These are phyloP conservation scores for Coluber constrictor DNA, from an alignment of 2,797 vertebrate genomes.

Conservation along the genomic window DNA sequence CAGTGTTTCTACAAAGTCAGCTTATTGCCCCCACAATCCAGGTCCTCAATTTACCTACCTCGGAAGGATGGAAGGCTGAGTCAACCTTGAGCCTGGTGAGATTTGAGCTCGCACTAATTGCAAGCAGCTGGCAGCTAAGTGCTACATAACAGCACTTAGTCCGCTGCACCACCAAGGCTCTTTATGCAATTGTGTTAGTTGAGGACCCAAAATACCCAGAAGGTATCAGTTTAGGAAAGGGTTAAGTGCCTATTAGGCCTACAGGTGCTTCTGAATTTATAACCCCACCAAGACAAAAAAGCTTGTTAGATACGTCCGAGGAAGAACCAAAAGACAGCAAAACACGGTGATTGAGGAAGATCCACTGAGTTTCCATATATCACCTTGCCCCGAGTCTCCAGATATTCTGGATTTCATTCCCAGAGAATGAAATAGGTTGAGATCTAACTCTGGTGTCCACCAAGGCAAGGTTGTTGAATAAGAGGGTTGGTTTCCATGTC, in stretches of 20 bases:
- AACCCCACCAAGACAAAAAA: neutral
- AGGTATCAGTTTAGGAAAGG: neutral
- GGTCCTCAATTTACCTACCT: too few relatives aligned
- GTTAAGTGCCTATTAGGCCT: neutral
- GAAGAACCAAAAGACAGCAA: neutral
- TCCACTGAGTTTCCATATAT: neutral
- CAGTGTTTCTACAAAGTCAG: too few relatives aligned
- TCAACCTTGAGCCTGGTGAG: too few relatives aligned
- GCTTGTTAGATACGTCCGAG: neutral
- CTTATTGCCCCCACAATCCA: too few relatives aligned
- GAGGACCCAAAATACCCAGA: neutral
- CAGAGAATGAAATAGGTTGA: neutral
- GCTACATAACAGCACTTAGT: too few relatives aligned
- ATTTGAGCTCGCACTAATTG: too few relatives aligned
- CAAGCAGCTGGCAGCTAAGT: too few relatives aligned
- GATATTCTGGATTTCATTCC: neutral
- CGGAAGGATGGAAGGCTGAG: too few relatives aligned
- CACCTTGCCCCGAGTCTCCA: neutral
- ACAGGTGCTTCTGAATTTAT: neutral
- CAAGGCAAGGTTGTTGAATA: neutral
- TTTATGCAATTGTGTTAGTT: neutral
- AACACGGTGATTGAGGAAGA: neutral
- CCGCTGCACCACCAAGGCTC: too few relatives aligned
- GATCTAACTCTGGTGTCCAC: neutral
- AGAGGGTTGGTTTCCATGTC: neutral